Evolutionary conservation across 2,888 invertebrate genomes (phyloP), one percentile per base, ranked within the genome.

Genomic region (Peribatodes rhomboidaria): DNA sequence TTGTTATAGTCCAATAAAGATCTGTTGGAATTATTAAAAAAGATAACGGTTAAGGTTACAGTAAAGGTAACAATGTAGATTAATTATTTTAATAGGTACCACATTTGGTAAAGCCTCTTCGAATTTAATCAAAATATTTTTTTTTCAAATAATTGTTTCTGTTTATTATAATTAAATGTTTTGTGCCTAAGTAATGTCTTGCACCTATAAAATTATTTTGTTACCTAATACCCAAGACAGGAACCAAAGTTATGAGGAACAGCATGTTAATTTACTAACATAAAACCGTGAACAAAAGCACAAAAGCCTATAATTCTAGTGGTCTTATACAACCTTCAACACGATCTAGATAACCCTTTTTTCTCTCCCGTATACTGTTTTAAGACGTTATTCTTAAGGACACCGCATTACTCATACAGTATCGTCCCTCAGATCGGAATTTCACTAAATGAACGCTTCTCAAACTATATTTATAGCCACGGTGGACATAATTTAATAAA

Each of bases 401-500:
- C 85, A 82, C 80, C 75, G 79, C 80, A 91, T 92, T 89, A 88
- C 81, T 92, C 90, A 91, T 91, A 80, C 83, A 77, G 85, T 92
- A 92, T 92, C 92, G 85, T 81, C 74, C 75, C 79, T 80, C 71
- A 76, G 85, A 92, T 92, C 92, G 90, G 89, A 88, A 91, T 90
- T 89, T 88, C 86, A 89, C 89, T 90, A 92, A 92, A 92, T 89
- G 90, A 92, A 91, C 89, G 90, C 86, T 83, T 85, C 84, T 82
- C 79, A 79, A 78, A 74, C 80, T 81, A 88, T 90, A 91, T 91
- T 91, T 90, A 91, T 91, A 88, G 90, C 82, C 77, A 75, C 83
- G 84, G 86, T 85, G 89, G 90, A 92, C 92, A 92, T 92, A 91
- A 92, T 93, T 92, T 93, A 93, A 93, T 93, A 93, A 93, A 93